phyloP scores from a whole-genome alignment of 2,888 invertebrate species.

The Tholera decimalis region DNA sequence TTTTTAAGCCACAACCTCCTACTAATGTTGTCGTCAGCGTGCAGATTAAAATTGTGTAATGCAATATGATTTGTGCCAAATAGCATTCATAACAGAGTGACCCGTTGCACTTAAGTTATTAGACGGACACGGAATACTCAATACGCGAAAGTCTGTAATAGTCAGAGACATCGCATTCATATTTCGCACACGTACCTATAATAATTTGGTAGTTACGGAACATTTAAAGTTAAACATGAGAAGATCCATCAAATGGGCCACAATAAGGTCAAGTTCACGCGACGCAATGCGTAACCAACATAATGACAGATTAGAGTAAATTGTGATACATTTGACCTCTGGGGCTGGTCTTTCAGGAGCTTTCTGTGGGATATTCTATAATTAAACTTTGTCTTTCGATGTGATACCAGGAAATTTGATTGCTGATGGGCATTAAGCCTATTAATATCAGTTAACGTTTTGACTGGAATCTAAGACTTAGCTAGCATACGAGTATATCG shows the following conservation, averaged over 20 bases:
- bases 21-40: too few species aligned
- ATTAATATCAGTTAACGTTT: too few species aligned
- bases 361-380: conserved; percentile 16
- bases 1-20: too few species aligned
- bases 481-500: too few species aligned
- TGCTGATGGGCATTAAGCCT: too few species aligned
- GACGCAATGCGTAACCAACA: conserved; percentile 39
- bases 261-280: conserved; percentile 61
- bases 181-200: conserved; percentile 45
- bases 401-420: too few species aligned
- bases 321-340: conserved; percentile 57
- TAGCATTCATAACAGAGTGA: not conserved
- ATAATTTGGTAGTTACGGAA: conserved; percentile 45
- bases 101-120: conserved; percentile 1
- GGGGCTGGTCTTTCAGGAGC: conserved; percentile 4
- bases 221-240: conserved; percentile 61
- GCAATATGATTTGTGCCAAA: not conserved
- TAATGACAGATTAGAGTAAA: conserved; percentile 50
- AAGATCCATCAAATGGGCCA: conserved; percentile 55
- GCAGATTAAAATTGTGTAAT: too few species aligned
- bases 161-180: conserved; percentile 34
- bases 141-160: conserved; percentile 24
- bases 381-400: too few species aligned
- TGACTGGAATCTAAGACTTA: too few species aligned
- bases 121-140: conserved; percentile 15